These are phyloP conservation scores for Macropodus opercularis DNA, from an alignment of 2,797 vertebrate genomes.

Conservation along the genomic window DNA sequence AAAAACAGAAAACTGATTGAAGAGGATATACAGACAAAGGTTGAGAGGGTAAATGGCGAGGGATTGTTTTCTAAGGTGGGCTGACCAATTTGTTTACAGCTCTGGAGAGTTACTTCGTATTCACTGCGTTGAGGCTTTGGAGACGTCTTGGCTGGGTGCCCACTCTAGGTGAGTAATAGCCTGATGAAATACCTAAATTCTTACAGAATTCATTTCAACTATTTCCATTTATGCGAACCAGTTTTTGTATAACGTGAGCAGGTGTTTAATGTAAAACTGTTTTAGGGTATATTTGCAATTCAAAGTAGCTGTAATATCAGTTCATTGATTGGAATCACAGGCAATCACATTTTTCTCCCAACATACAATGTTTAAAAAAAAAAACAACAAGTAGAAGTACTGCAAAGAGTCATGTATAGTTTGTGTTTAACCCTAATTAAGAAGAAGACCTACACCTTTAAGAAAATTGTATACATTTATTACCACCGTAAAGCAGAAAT, in stretches of 20 bases:
- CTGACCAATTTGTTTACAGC: slow-evolving; percentile 51
- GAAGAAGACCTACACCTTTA: background rate
- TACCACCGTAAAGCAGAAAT: background rate
- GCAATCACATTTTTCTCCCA: too few species aligned
- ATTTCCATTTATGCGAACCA: background rate
- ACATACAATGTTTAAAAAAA: background rate
- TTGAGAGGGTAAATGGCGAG: slow-evolving; percentile 9
- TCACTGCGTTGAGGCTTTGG: background rate
- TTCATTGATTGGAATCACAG: too few species aligned
- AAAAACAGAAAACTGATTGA: slow-evolving; percentile 1
- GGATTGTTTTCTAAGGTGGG: slow-evolving; percentile 13
- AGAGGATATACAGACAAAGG: slow-evolving; percentile 4
- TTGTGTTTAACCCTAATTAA: background rate
- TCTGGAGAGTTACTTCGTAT: slow-evolving; percentile 46
- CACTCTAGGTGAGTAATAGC: too few species aligned
- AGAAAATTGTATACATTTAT: background rate
- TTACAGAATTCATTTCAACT: background rate
- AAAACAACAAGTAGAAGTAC: background rate
- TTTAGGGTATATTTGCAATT: too few species aligned
- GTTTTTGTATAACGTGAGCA: too few species aligned
- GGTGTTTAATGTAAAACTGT: too few species aligned
- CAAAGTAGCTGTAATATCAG: too few species aligned
- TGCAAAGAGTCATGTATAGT: background rate
- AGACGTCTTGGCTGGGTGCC: too few species aligned
- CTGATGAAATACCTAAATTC: background rate